phyloP scores from a whole-genome alignment of 2,113 vertebrate species.

The Urocynchramus pylzowi region DNA sequence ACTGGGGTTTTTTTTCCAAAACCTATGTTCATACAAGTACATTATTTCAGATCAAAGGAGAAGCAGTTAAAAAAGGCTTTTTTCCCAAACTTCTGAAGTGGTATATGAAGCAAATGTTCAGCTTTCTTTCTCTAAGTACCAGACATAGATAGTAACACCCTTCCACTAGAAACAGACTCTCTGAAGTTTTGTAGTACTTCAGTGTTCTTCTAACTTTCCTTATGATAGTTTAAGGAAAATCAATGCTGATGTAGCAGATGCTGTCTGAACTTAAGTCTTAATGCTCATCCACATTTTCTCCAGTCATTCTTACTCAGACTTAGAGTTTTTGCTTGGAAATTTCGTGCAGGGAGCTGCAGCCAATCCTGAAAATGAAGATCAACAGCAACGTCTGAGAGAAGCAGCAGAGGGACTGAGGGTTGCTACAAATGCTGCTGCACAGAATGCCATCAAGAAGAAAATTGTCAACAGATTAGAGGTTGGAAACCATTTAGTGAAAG shows the following conservation, averaged over 20 bases:
- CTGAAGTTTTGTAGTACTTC: background rate
- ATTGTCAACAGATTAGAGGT: conserved; percentile 96
- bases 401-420: conserved; percentile 94
- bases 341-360: conserved; percentile 88
- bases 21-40: fast-evolving
- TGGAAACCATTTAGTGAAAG: background rate
- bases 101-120: background rate
- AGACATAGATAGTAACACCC: background rate
- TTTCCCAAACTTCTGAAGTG: background rate
- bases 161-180: background rate
- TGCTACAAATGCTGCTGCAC: conserved; percentile 94
- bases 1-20: background rate
- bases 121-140: background rate
- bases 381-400: conserved; percentile 93
- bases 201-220: background rate
- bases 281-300: background rate
- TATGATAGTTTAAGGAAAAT: background rate
- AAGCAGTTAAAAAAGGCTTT: background rate
- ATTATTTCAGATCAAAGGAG: background rate
- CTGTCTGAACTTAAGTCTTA: background rate
- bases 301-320: background rate
- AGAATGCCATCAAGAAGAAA: conserved; percentile 98
- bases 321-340: background rate
- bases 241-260: background rate
- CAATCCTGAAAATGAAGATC: conserved; percentile 96